Evolutionary conservation across 1,140 invertebrate genomes (phyloP).

Genomic region (Cydia pomonella): DNA sequence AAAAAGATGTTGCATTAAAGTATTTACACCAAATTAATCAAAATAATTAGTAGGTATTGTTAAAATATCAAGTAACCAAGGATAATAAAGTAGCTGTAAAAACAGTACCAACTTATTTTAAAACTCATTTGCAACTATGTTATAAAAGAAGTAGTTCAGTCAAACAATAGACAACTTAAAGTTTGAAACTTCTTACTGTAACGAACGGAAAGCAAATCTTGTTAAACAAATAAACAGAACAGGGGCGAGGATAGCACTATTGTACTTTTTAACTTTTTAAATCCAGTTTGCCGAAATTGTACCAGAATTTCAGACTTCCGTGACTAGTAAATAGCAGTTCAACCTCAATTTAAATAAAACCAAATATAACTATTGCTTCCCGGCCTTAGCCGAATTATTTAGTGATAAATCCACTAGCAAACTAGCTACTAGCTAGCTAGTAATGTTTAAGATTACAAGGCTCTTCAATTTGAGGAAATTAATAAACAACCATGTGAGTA

Average conservation of each 20-base stretch:
- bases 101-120: background rate
- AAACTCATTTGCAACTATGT: background rate
- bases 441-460: background rate
- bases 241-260: slow-evolving; percentile 17
- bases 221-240: slow-evolving; percentile 30
- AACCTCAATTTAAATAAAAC: background rate
- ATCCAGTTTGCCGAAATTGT: slow-evolving; percentile 18
- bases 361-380: background rate
- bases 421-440: no score
- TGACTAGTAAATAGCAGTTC: background rate
- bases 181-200: slow-evolving; percentile 10
- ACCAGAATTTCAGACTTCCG: background rate
- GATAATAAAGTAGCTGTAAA: background rate
- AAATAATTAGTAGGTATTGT: no score
- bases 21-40: no score
- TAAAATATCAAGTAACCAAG: no score
- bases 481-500: background rate
- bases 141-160: background rate
- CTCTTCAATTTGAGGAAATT: background rate
- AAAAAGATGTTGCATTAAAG: no score
- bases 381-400: background rate
- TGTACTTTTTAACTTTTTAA: slow-evolving; percentile 29
- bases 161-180: slow-evolving; percentile 26
- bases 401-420: background rate
- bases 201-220: slow-evolving; percentile 30